These are phyloP conservation scores for Thunnus maccoyii DNA, from an alignment of 2,113 vertebrate genomes.

Conservation along the genomic window DNA sequence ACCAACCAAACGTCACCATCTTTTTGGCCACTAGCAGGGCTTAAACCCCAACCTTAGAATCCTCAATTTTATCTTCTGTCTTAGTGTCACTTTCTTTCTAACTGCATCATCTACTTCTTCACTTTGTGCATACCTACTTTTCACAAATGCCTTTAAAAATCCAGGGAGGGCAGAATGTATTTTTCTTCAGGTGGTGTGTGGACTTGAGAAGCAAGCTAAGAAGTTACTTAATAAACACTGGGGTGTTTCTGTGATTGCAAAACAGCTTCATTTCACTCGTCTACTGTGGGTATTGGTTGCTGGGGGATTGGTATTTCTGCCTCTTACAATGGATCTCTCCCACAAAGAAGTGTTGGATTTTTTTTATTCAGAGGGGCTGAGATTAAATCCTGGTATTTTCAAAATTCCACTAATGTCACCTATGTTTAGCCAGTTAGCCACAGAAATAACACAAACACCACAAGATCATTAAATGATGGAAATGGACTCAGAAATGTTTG, in stretches of 20 bases:
- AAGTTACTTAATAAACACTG: neutral
- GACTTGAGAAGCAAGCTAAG: neutral
- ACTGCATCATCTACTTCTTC: neutral
- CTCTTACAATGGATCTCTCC: neutral
- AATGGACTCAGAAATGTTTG: neutral
- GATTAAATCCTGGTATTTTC: no score
- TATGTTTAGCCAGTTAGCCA: neutral
- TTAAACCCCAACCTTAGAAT: no score
- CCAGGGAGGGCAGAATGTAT: neutral
- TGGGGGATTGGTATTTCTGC: neutral
- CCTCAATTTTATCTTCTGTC: no score
- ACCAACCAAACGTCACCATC: no score
- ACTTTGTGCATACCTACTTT: neutral
- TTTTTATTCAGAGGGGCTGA: no score
- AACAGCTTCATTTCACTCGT: neutral
- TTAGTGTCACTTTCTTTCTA: neutral
- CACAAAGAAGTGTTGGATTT: no score
- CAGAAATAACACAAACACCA: neutral
- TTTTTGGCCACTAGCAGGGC: no score
- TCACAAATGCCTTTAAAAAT: neutral
- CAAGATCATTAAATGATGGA: neutral
- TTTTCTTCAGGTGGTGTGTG: neutral
- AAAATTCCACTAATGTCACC: neutral
- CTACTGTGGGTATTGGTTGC: neutral
- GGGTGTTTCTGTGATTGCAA: neutral